Evolutionary conservation across 2,888 invertebrate species (phyloP), one percentile per base, ranked within the genome.

Genomic region (Nymphalis urticae): DNA sequence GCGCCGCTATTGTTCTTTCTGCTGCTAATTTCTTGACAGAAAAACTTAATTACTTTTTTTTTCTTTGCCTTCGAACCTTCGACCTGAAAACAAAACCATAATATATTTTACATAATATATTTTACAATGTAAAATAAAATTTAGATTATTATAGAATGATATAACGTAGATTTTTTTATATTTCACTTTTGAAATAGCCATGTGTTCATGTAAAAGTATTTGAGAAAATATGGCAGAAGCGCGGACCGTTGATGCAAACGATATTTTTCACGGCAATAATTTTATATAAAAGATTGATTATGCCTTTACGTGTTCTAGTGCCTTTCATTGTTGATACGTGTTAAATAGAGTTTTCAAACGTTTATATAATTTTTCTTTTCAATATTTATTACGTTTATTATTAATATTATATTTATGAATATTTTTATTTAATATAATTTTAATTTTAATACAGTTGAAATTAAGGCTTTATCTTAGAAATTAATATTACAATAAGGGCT

Each of bases 271-370:
- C 68, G 73, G 73, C 75, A 76, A 76, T 77, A 78, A 75, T 78
- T 77, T 76, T 73, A 76, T 78, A 75, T 79, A 75, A 75, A 78
- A 80, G 76, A 82, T 80, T 80, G 80, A 82, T 82, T 75, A 70
- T 70, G 68, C 75, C 72, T 68, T 70, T 60, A 59, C 59, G 66
- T 66, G 69, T 73, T 71, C 70, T 65, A 69, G 69, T 73, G 68
- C 62, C 51, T 64, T 72, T 72, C 48, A 58, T 48, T 24, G 36
- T 42, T 58, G 42, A 42, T 53, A 48, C 63, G 48, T 48, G 47
- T 36, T 47, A 32, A 42, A 42, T 27, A 48, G 48, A 17, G 21
- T 62, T 61, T 48, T 61, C 42, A 42, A 42, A 13, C 13, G 36
- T 17, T 9, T 32, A 17, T 32, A 24, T 48, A 1, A 0, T 6